These are phyloP conservation scores for Psittacula cyanocephala DNA, from an alignment of 2,113 vertebrate species.

Conservation along the genomic window DNA sequence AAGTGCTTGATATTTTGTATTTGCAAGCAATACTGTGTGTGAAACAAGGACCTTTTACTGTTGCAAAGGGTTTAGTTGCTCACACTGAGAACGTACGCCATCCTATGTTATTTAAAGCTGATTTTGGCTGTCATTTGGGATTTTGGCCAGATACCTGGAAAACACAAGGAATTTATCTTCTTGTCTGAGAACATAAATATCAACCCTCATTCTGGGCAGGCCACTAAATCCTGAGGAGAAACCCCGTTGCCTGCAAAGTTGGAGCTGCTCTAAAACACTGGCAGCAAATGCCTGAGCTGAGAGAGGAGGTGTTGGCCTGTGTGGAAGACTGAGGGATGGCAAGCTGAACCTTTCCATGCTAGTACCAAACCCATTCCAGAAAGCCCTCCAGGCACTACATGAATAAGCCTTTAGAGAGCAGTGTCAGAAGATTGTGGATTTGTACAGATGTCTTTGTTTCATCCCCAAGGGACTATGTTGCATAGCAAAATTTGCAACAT, in stretches of 20 bases:
- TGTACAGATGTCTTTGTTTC: background rate
- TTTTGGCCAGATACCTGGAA: background rate
- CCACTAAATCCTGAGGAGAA: constrained; percentile 24
- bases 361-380: background rate
- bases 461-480: background rate
- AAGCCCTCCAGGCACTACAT: background rate
- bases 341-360: background rate
- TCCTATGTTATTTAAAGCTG: background rate
- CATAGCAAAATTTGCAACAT: background rate
- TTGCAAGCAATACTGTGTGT: background rate
- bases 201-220: background rate
- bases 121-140: background rate
- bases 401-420: background rate
- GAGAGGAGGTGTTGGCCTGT: constrained; percentile 11
- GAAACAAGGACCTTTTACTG: background rate
- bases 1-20: background rate
- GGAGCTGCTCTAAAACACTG: background rate
- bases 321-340: background rate
- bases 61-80: background rate
- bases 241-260: background rate
- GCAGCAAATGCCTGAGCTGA: background rate
- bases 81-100: background rate
- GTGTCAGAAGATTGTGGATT: background rate
- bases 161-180: background rate
- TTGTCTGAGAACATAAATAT: constrained; percentile 2